Evolutionary conservation across 2,113 vertebrate species (phyloP), one percentile per base, ranked within the genome.

Genomic region (Alligator mississippiensis): DNA sequence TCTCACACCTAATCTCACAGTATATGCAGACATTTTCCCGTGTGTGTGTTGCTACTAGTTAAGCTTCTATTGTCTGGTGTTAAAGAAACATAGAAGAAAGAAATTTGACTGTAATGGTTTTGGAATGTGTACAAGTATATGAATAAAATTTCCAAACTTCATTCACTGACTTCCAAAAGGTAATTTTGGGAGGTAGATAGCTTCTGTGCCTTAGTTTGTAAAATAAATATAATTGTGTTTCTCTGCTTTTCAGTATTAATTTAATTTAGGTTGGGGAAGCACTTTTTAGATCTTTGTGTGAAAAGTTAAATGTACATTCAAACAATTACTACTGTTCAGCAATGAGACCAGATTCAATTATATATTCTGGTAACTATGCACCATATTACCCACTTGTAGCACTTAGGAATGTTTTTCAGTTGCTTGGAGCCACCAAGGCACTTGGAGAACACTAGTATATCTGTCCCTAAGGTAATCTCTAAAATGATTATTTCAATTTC

Each of bases 341-440:
- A 84, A 90, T 27, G 62, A 47, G 24, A 92, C 79, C 92, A 95
- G 66, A 86, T 72, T 72, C 78, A 80, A 18, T 47, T 62, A 93
- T 90, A 82, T 93, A 82, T 86, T 92, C 87, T 76, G 60, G 21
- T 75, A 75, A 13, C 66, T 66, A 74, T 82, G n/a, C 61, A 4
- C 30, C 22, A 74, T 38, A 24, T 6, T 21, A 93, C 47, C 18
- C 90, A 57, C 86, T 91, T 9, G 2, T 6, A 80, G 34, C 57
- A 76, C 2, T 89, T 82, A 84, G 55, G 28, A 17, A 78, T 80
- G 3, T 80, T 89, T 92, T 94, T 76, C 70, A 5, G n/a, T 58
- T 25, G 78, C 2, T 83, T 85, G 75, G 30, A 60, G n/a, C 12
- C 79, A 77, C 79, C 59, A 75, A 82, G 77, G 22, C 3, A 80